phyloP scores from a whole-genome alignment of 2,113 vertebrate species.

The Cygnus atratus region DNA sequence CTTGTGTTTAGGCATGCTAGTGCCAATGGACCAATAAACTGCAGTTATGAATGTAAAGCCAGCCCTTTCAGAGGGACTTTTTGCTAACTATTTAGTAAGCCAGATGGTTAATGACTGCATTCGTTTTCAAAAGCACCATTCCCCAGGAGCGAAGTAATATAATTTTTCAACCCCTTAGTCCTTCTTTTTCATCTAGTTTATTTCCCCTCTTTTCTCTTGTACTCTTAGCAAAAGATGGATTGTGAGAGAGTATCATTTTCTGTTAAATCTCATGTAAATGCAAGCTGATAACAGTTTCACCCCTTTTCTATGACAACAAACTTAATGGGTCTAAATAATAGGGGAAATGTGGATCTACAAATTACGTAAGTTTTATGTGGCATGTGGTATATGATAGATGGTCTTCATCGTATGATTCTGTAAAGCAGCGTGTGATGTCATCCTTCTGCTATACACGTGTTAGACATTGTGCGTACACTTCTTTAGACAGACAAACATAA shows the following conservation, averaged over 20 bases:
- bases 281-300: not conserved
- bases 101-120: constrained; percentile 73
- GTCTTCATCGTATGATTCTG: not conserved
- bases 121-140: constrained; percentile 63
- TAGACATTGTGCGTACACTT: not conserved
- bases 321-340: not conserved
- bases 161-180: constrained; percentile 31
- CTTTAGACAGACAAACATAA: not conserved
- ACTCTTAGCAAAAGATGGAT: not conserved
- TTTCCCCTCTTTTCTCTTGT: not conserved
- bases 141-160: constrained; percentile 23
- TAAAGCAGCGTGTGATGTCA: not conserved
- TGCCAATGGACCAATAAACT: constrained; percentile 73
- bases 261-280: not conserved
- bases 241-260: not conserved
- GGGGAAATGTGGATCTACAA: not conserved
- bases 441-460: not conserved
- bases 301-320: not conserved
- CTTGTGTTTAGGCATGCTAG: constrained; percentile 57
- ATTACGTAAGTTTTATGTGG: not conserved
- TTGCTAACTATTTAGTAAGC: constrained; percentile 65
- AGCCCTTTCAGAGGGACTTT: constrained; percentile 48
- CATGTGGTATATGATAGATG: fast-evolving
- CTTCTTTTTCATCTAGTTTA: constrained; percentile 36
- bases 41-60: constrained; percentile 36